Base-by-base conservation (phyloP, 2,888 invertebrate species). In the Conchocele bisecta region DNA sequence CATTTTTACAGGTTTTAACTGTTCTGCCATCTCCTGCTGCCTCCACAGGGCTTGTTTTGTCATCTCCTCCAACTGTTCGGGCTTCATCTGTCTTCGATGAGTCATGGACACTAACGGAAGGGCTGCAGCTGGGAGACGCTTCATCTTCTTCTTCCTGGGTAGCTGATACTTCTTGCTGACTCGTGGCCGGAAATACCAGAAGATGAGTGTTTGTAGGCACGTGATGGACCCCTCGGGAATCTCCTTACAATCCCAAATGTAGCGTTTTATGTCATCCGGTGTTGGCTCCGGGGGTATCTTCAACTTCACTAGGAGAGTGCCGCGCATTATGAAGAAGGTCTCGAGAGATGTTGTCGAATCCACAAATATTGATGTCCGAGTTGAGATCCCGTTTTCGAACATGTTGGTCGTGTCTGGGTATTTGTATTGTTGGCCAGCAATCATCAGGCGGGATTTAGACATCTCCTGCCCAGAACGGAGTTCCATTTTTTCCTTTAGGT, bases 221-320 rank as follows among this genome's bases (percentile, higher is more conserved):
- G 85, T 85, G 4, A 86, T 76, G 26, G 83, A 76, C 13, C 83
- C 82, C 28, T 83, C 83, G 17, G 86, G 83, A 29, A 88, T 70
- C 22, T 83, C 75, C 31, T 72, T 74, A 15, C 77, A 76, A 22
- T 81, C 73, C 84, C 85, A 84, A 0, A 88, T 75, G 13, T 74
- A 70, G 11, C 80, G 68, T 53, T 85, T 84, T 22, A 88, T 80
- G 24, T 83, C 82, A 4, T 73, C 70, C 17, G 74, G 60, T 17
- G 64, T 68, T 11, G 85, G 83, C 33, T 78, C 68, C 0, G 58
- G 31, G 3, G 86, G 85, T 48, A 86, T 67, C 37, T 70, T 76
- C 7, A 88, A 41, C 48, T 83, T 88, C 11, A 81, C 68, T 44
- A 84, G 74, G 70, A 79, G 81, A 28, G 82, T 76, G n/a, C 79